phyloP scores from a whole-genome alignment of 1,140 invertebrate species.

The Aphis craccivora region DNA sequence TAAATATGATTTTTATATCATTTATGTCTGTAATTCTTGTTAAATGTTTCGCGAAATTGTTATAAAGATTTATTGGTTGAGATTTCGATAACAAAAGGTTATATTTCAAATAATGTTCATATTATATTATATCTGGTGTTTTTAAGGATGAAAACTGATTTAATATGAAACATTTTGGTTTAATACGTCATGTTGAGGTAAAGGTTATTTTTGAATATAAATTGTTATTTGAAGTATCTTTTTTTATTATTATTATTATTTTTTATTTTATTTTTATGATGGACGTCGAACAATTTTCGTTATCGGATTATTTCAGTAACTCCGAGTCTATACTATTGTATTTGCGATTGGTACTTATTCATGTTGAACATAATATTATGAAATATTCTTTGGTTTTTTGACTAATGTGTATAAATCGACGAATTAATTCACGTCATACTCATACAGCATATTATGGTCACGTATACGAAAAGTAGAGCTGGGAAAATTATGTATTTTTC shows the following conservation, averaged over 20 bases:
- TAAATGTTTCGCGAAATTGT: background rate
- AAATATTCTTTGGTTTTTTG: background rate
- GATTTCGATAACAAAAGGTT: background rate
- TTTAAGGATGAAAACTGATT: background rate
- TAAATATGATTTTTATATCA: background rate
- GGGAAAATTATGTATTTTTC: background rate
- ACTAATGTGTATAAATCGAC: background rate
- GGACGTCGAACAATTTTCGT: background rate
- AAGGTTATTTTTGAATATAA: background rate
- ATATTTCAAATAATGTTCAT: background rate
- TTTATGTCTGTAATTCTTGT: background rate
- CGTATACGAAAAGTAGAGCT: background rate
- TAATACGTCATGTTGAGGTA: background rate
- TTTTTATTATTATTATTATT: background rate
- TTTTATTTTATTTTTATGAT: background rate
- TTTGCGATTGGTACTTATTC: background rate
- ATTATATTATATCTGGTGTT: background rate
- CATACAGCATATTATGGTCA: background rate
- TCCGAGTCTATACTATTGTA: background rate
- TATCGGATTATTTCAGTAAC: background rate
- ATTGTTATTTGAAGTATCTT: background rate
- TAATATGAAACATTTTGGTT: background rate
- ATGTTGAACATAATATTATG: background rate
- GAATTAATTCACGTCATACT: slow-evolving; percentile 5
- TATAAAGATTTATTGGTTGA: background rate